These are phyloP conservation scores for Lemur catta DNA, from an alignment of 2,797 vertebrate genomes.

Conservation along the genomic window DNA sequence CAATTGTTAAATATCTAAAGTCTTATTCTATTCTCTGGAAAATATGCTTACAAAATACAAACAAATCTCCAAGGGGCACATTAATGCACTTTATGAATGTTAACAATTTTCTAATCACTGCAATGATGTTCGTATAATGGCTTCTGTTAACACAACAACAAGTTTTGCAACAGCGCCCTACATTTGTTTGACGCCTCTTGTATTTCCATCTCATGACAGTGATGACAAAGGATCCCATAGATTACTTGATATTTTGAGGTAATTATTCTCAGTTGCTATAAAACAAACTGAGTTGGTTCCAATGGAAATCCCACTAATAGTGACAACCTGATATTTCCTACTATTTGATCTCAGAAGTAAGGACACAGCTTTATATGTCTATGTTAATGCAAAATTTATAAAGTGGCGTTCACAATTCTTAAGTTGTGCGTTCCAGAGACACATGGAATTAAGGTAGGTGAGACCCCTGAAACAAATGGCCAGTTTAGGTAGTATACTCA, in stretches of 20 bases:
- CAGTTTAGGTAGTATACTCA: background rate
- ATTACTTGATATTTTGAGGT: slow-evolving; percentile 7
- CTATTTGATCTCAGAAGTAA: slow-evolving; percentile 21
- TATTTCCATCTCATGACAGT: slow-evolving; percentile 9
- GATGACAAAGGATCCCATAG: background rate
- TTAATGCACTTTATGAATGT: background rate
- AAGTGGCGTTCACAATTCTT: background rate
- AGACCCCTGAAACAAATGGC: background rate
- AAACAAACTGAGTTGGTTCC: background rate
- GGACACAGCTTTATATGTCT: background rate
- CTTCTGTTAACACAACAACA: slow-evolving; percentile 17
- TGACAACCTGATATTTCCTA: background rate
- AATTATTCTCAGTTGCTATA: background rate
- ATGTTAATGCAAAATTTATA: background rate
- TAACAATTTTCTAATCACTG: slow-evolving; percentile 32
- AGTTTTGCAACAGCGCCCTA: background rate
- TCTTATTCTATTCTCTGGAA: background rate
- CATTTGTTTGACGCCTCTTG: background rate
- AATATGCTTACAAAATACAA: background rate
- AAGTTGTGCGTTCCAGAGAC: background rate
- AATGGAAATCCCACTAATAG: background rate
- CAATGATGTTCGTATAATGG: background rate
- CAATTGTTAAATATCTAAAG: background rate
- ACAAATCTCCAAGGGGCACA: background rate
- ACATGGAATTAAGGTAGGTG: background rate